Evolutionary conservation across 2,888 invertebrate genomes (phyloP).

Genomic region (Cylindroiulus punctatus): DNA sequence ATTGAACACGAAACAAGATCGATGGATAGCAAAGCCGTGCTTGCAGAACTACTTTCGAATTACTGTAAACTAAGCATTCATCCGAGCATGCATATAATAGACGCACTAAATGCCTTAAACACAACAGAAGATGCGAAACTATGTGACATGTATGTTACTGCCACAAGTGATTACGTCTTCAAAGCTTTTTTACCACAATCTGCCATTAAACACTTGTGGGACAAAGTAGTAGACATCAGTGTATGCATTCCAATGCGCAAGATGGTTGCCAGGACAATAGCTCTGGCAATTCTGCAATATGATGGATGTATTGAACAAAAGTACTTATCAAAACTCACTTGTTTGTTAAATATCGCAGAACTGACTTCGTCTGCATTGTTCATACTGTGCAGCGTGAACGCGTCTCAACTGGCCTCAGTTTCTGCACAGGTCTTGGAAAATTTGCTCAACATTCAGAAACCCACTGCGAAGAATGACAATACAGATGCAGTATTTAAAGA

Average conservation of each 20-base stretch:
- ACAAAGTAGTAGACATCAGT: neutral
- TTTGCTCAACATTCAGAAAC: neutral
- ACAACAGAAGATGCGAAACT: neutral
- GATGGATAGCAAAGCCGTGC: neutral
- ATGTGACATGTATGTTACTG: neutral
- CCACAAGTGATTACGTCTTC: neutral
- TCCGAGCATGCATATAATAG: neutral
- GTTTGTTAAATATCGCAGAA: neutral
- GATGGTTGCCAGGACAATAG: neutral
- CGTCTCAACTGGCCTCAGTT: neutral
- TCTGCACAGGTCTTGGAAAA: neutral
- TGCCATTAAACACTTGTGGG: neutral
- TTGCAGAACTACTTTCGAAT: neutral
- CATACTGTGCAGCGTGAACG: neutral
- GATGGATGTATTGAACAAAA: neutral
- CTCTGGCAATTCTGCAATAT: neutral
- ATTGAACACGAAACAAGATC: neutral
- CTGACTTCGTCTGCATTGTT: neutral
- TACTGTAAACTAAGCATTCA: neutral
- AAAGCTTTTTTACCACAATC: neutral
- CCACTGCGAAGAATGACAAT: neutral
- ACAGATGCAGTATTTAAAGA: neutral
- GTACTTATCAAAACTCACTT: neutral
- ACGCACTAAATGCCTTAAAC: neutral
- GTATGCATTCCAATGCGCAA: neutral